Percentiles rank a stretch among this genome's conserved stretches.
phyloP scores from a whole-genome alignment of 2,888 invertebrate genomes.

The Pheosia tremula region DNA sequence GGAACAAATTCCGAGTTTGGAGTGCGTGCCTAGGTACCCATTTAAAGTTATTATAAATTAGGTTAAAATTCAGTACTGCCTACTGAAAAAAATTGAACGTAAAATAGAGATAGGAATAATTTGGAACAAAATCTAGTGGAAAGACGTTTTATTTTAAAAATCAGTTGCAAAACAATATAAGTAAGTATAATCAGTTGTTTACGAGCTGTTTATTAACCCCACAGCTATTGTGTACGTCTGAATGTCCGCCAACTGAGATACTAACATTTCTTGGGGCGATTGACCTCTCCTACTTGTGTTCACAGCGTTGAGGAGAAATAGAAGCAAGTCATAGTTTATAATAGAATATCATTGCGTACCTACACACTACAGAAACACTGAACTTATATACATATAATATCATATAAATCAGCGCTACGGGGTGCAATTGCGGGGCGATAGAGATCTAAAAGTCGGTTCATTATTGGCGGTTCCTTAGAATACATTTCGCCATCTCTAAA shows the following conservation, averaged over 20 bases:
- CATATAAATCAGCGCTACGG: too few species aligned
- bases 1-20: too few species aligned
- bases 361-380: background rate
- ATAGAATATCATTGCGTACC: background rate
- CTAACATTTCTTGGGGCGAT: conserved; percentile 5
- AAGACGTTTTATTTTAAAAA: background rate
- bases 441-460: too few species aligned
- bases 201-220: conserved; percentile 4
- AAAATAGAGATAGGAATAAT: too few species aligned
- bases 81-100: too few species aligned
- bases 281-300: conserved; percentile 6
- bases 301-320: background rate
- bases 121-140: background rate
- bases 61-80: too few species aligned
- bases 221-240: conserved; percentile 3
- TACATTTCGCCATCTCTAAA: too few species aligned
- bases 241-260: conserved; percentile 7
- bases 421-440: too few species aligned
- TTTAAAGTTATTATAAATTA: too few species aligned
- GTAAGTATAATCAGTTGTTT: background rate
- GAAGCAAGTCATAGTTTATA: background rate
- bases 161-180: background rate
- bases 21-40: too few species aligned
- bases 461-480: too few species aligned
- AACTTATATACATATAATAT: too few species aligned